A percentile compares a stretch with the other conserved stretches of the same genome.
Evolutionary conservation across 2,888 invertebrate genomes (phyloP).

Genomic region (Ormyrus nitidulus): DNA sequence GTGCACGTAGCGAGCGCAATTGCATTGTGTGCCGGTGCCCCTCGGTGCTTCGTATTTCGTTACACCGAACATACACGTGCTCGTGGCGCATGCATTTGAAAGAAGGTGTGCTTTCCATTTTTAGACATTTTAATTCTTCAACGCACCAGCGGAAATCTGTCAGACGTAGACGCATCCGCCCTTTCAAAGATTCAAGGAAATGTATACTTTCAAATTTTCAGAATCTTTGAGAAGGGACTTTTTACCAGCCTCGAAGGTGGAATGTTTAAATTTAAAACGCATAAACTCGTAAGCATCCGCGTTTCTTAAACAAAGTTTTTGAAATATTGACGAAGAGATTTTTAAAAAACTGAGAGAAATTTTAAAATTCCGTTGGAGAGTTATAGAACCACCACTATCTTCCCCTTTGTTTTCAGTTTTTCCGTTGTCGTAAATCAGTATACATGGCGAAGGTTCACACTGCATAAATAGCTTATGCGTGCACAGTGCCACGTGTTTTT

Average conservation of each 20-base stretch:
- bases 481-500: constrained; percentile 40
- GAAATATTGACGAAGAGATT: too few relatives aligned
- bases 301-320: too few relatives aligned
- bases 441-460: neutral
- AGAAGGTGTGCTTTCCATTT: constrained; percentile 38
- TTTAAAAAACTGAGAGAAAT: too few relatives aligned
- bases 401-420: too few relatives aligned
- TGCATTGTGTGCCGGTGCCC: constrained; percentile 32
- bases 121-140: neutral
- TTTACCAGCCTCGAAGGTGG: neutral
- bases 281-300: neutral
- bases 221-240: neutral
- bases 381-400: too few relatives aligned
- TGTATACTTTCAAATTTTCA: neutral
- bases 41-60: constrained; percentile 50
- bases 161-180: too few relatives aligned
- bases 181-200: too few relatives aligned
- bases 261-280: neutral
- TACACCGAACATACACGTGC: neutral
- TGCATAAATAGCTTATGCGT: constrained; percentile 43
- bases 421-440: neutral
- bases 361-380: too few relatives aligned
- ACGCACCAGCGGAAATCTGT: too few relatives aligned
- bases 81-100: constrained; percentile 14
- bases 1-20: constrained; percentile 52